Base-by-base conservation (phyloP, 2,888 invertebrate genomes). In the Scelioninae gen. 1 region DNA sequence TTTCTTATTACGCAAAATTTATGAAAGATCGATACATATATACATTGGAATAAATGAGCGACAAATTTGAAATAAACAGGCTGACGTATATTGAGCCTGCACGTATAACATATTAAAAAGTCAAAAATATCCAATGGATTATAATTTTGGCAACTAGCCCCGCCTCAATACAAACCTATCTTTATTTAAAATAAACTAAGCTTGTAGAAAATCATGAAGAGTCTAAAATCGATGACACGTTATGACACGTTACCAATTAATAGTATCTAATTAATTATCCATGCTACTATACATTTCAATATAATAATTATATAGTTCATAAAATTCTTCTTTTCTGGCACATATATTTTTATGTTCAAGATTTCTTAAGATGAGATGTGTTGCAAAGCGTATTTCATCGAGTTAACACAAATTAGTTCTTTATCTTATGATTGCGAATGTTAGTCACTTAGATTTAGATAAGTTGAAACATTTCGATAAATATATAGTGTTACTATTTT, bases 81-180 rank as follows among this genome's bases (percentile, higher is more conserved):
- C 38, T 62, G 51, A 49, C 10, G 16, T 53, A 62, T 60, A 45
- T n/a, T n/a, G 45, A 31, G 47, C 4, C 40, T 23, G 13, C 32
- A 55, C 15, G 45, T 53, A 62, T 51, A 45, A 32, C 31, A 29
- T 49, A 66, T 72, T 58, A 66, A 72, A 60, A 43, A 58, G 71
- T 66, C 58, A 58, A 72, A 79, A 79, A 78, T 79, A 72, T 58
- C 60, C 58, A 31, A 51, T 53, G 65, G 45, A 72, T 62, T 72
- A 58, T 72, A 66, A 72, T 72, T 65, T 79, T 79, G 78, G 78
- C 78, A 66, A n/a, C 31, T 38, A 34, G 11, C 58, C 40, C 6
- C 6, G 72, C 11, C 13, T 49, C 16, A 23, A 56, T 55, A 78
- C 45, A 78, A 13, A 60, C 38, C 32, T 23, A 63, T 56, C 56